Evolutionary conservation across 2,888 invertebrate genomes (phyloP).

Genomic region (Meteorus colon): DNA sequence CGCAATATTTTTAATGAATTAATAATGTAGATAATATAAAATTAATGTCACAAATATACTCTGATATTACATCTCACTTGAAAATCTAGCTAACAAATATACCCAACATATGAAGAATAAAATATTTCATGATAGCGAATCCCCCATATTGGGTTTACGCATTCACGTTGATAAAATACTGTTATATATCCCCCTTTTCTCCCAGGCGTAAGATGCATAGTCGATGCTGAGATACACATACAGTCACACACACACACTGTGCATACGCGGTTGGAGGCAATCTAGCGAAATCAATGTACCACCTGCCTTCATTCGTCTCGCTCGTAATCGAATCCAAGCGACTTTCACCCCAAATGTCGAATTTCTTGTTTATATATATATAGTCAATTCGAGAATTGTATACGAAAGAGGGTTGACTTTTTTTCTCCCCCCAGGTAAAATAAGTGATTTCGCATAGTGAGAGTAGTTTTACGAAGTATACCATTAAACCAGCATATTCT

Average conservation of each 20-base stretch:
- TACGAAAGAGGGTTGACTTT: slow-evolving; percentile 16
- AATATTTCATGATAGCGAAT: too few relatives aligned
- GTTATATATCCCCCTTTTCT: not conserved
- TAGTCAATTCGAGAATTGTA: slow-evolving; percentile 24
- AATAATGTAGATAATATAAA: too few relatives aligned
- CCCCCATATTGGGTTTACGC: too few relatives aligned
- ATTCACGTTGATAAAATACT: not conserved
- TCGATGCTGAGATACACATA: slow-evolving; percentile 5
- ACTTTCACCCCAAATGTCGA: slow-evolving; percentile 50
- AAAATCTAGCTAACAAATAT: too few relatives aligned
- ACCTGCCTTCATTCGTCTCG: slow-evolving; percentile 53
- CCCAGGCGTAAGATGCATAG: slow-evolving; percentile 12
- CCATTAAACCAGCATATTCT: not conserved
- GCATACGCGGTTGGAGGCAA: slow-evolving; percentile 49
- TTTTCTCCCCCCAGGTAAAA: not conserved
- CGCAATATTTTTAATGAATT: too few relatives aligned
- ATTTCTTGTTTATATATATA: slow-evolving; percentile 38
- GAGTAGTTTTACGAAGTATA: not conserved
- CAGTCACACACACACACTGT: too few relatives aligned
- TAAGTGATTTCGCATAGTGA: not conserved
- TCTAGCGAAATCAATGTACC: slow-evolving; percentile 56
- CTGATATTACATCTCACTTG: too few relatives aligned
- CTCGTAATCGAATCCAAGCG: slow-evolving; percentile 56
- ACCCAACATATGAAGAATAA: too few relatives aligned
- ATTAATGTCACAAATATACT: too few relatives aligned